These are phyloP conservation scores for Intellagama lesueurii DNA, from an alignment of 2,797 vertebrate species.

Conservation along the genomic window DNA sequence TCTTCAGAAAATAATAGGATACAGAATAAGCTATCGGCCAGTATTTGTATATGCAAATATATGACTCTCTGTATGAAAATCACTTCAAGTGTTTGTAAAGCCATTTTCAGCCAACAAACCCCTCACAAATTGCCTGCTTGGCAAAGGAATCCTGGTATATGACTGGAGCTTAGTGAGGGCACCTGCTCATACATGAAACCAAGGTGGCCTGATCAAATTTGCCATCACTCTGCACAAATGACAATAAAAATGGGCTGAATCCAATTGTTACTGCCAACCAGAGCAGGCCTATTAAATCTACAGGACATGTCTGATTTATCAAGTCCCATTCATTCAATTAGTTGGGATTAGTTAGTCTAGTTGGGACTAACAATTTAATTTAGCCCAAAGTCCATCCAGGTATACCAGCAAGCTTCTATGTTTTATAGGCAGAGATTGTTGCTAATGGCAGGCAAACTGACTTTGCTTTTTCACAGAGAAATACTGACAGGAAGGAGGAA, in stretches of 20 bases:
- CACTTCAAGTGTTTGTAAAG: not conserved
- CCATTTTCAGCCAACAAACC: not conserved
- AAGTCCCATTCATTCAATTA: too few species aligned
- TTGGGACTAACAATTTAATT: too few species aligned
- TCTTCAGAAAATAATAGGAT: not conserved
- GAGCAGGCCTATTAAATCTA: too few species aligned
- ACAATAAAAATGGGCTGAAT: too few species aligned
- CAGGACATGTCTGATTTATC: too few species aligned
- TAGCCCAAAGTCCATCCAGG: not conserved
- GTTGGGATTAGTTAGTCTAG: too few species aligned
- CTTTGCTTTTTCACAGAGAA: not conserved
- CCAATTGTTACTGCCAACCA: too few species aligned
- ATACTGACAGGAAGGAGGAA: not conserved
- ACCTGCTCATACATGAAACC: too few species aligned
- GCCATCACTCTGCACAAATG: not conserved
- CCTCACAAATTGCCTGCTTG: not conserved
- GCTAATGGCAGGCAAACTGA: not conserved
- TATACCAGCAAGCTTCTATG: not conserved
- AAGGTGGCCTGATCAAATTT: not conserved
- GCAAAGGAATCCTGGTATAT: not conserved
- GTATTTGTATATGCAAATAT: conserved; percentile 6
- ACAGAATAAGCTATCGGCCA: not conserved
- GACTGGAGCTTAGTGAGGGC: too few species aligned
- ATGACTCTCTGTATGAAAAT: not conserved
- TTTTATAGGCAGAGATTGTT: too few species aligned